Evolutionary conservation across 1,140 invertebrate genomes (phyloP).

Genomic region (Drosophila melanogaster): Release_6_plus_ISO1_MT NT_033779.5:9094001-9094500

Average conservation of each 20-base stretch:
- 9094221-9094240: constrained; percentile 54
- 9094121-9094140: constrained; percentile 57
- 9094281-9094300: constrained; percentile 69
- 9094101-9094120: constrained; percentile 16
- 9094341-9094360: constrained; percentile 16
- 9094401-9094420: constrained; percentile 42
- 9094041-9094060: neutral
- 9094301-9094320: constrained; percentile 77
- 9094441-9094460: constrained; percentile 58
- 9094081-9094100: constrained; percentile 16
- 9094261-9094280: constrained; percentile 69
- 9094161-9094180: constrained; percentile 36
- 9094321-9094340: constrained; percentile 77
- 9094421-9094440: constrained; percentile 74
- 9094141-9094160: constrained; percentile 23
- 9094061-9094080: neutral
- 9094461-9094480: constrained; percentile 70
- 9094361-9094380: constrained; percentile 15
- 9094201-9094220: constrained; percentile 58
- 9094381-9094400: constrained; percentile 2
- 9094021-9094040: too few relatives aligned
- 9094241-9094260: constrained; percentile 62
- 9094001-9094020: neutral
- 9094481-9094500: constrained; percentile 46
- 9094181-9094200: constrained; percentile 70